Evolutionary conservation across 2,888 invertebrate genomes (phyloP), one percentile per base, ranked within the genome.

Genomic region (Calephelis perditalis): DNA sequence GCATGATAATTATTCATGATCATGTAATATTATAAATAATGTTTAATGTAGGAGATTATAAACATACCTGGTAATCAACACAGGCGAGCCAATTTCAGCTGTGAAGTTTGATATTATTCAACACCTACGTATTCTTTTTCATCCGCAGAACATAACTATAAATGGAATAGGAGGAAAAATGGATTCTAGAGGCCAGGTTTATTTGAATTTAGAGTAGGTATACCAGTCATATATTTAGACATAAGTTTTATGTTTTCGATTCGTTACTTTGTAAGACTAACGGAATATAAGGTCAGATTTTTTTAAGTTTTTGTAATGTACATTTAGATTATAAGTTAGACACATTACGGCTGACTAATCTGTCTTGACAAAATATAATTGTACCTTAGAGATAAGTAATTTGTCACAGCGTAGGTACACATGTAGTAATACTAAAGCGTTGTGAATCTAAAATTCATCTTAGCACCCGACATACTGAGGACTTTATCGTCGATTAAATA

Each of bases 371-470:
- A 44, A 44, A 10, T 6, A 7, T 44, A 44, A 10, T 44, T 10
- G 44, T 44, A 44, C 7, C 44, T 44, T 44, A 5, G 10, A 44
- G 44, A 10, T 44, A 44, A 10, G 44, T 4, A 44, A 10, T 44
- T 44, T 7, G 44, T 44, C 44, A 44, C 44, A 44, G 4, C n/a
- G n/a, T n/a, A n/a, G 10, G 10, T 44, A 5, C 44, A 44, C 44
- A 44, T 44, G 44, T 44, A 8, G 9, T 44, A 10, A 8, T 57
- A 12, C 45, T 45, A 7, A 35, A 43, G 26, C 44, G 57, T 6
- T 57, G 57, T 44, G 45, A 57, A 44, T 45, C 43, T 44, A 45
- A 45, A 26, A 26, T 43, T 44, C 10, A 12, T 12, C 9, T 57
- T 57, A 3, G 44, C 5, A 44, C 9, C 3, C 3, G 9, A 8